Base-by-base conservation (phyloP, 2,888 invertebrate genomes). In the Asteroscopus sphinx region DNA sequence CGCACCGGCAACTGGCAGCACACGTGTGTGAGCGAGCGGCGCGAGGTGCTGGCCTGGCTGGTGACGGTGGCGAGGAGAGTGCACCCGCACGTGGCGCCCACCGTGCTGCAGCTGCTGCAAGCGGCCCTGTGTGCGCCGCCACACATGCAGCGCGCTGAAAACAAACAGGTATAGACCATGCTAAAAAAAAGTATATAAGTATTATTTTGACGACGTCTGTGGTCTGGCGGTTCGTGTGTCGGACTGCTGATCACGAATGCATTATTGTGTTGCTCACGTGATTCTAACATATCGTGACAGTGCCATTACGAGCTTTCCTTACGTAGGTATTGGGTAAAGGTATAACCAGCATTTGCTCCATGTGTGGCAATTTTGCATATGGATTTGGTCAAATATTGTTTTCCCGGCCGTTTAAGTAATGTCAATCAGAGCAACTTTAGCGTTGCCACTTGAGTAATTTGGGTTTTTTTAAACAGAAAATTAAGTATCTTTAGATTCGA, bases 1-100 rank as follows among this genome's bases (percentile, higher is more conserved):
- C 96, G 99, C 49, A 98, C 98, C 0, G 97, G 97, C 73, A 99
- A 99, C 93, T 99, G 99, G 99, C 99, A 99, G 89, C 96, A 97
- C 82, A 97, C 97, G 86, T 98, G 98, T 82, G 88, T 96, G 1
- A 95, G 95, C 30, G 96, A 97, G 79, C 96, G 96, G 25, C 94
- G 95, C 73, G 95, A 96, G 68, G 96, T 97, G 3, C 96, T 99
- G 42, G 95, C 98, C 21, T 97, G 98, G 73, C 96, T 99, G 79
- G 95, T 99, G 80, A 95, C 97, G 59, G 97, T 97, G 41, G 97
- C 98, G 79, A 97, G 98, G 59, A 95, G 97, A 42, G 94, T 99
- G 56, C 98, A 99, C 85, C 98, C 99, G 92, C 97, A 96, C 46
- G 98, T 99, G 3, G 97, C 98, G 57, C 97, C 98, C 39, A 98